Evolutionary conservation across 1,140 invertebrate species (phyloP), one percentile per base, ranked within the genome.

Genomic region (Schlechtendalia chinensis): DNA sequence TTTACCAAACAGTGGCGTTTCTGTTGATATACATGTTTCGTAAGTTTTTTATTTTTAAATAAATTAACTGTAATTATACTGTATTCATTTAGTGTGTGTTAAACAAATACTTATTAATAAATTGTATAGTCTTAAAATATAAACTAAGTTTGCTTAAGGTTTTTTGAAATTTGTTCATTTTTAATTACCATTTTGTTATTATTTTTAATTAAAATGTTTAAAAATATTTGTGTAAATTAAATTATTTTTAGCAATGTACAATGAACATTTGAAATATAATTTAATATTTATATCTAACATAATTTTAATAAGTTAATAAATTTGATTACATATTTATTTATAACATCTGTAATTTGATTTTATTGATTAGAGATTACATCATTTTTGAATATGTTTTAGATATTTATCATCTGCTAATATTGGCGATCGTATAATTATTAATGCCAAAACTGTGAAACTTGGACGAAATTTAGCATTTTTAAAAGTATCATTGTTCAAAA

Each of bases 381-480:
- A 39, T 67, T 39, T 80, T 72, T 81, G 53, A 84, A 12, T 10
- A 50, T 82, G 84, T 87, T 86, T 77, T 82, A 93, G 91, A 81
- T 94, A 90, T 83, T 82, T 95, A 82, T 92, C 90, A 84, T 88
- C 90, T 45, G 94, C 92, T 1, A 88, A 89, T 84, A 86, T 90
- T 81, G 94, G 94, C 8, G 93, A 96, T 82, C 88, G 90, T 59
- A 88, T 98, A n/a, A 84, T 91, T 54, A 90, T 97, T 29, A 91
- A 95, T 85, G 92, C 94, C 1, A 89, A 89, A 71, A 93, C 93
- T 5, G 86, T 92, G n/a, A 93, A 91, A 86, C 85, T 90, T 45
- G 95, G 96, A 3, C 91, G 89, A 82, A 92, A 87, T 50, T 85
- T 97, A 56, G 95, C 94, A 1, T 97, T 94, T 85, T 86, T 96